Base-by-base conservation (phyloP, 23 tunicate genomes). In the Ciona savignyi region DNA sequence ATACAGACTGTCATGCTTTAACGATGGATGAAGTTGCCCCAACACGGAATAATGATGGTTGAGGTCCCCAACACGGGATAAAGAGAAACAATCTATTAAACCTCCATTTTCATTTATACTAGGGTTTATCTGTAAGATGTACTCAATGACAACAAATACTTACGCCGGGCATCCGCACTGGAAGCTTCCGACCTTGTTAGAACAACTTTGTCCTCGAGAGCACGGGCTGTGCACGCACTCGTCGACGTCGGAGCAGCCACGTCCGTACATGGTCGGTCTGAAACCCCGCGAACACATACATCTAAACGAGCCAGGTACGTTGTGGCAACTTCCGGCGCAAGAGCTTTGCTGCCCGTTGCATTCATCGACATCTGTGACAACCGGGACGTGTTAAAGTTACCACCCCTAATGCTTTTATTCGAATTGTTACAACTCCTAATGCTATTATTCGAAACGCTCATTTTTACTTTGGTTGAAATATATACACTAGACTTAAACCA, bases 161-260 rank as follows among this genome's bases (percentile, higher is more conserved):
- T 67, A 93, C 93, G 87, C 78, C 51, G 75, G 60, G 34, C 98
- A 93, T 29, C 85, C 85, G 65, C 98, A 93, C 64, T 84, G 63
- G 72, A 81, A 93, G 28, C 71, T 71, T 21, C 98, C 98, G 24
- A 28, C 35, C 2, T 72, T 86, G 77, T 93, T 86, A 0, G 74
- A 24, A 70, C 98, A 93, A 6, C 48, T 24, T 62, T 84, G 83
- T 35, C 98, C 94, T 25, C 70, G 33, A 15, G 80, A 62, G 65
- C 98, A 93, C 0, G 98, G 98, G 51, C 75, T 81, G 63, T 70
- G 49, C n/a, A 78, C 74, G 74, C 98, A 93, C 35, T 93, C 98
- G 70, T 93, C 74, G 35, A 93, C 73, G 34, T 93, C 87, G 33
- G 77, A 70, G 74, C 98, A 93, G 27, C 97, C 82, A 31, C 89